Evolutionary conservation across 2,797 vertebrate genomes (phyloP), one percentile per base, ranked within the genome.

Genomic region (Anomalospiza imberbis): DNA sequence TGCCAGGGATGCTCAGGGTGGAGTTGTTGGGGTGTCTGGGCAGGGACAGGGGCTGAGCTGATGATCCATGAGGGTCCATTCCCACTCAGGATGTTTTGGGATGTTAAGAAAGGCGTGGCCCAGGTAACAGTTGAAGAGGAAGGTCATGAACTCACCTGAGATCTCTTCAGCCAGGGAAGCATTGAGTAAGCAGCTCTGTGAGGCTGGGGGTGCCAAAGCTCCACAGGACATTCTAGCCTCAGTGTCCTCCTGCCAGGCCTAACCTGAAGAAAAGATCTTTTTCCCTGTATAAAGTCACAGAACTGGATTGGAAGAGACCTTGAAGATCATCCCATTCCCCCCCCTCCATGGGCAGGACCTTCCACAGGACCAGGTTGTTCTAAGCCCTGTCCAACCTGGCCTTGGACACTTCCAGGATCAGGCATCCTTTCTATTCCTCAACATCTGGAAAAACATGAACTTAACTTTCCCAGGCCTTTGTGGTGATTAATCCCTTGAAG

Each of bases 351-450:
- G 53, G 47, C 38, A 68, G 47, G 10, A n/a, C 40, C 10, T 68
- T 3, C 63, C 63, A 18, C n/a, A 0, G 1, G 0, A 1, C 24
- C 29, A 61, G 29, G 40, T 0, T 68, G 22, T 38, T 67, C 29
- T 32, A 51, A 51, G 17, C 13, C 44, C 13, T 0, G 1, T 44
- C 36, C 45, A 28, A 0, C 40, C 55, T 42, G 55, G 13, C 48
- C 73, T 42, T 16, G 42, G 31, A 2, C 55, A 21, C 62, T 47
- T 0, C 29, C 19, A 61, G 65, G 40, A 14, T 25, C 3, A 7
- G 29, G 2, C 29, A 77, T 47, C 47, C 13, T 65, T 79, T 55
- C 19, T 20, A 10, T 34, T 42, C 38, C n/a, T 62, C n/a, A 55
- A 2, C 53, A 44, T 32, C 32, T 66, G 51, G 34, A 38, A 61